Evolutionary conservation across 35 echinoderm and acorn worm genomes (phyloP).

Genomic region (Heliocidaris erythrogramma): DNA sequence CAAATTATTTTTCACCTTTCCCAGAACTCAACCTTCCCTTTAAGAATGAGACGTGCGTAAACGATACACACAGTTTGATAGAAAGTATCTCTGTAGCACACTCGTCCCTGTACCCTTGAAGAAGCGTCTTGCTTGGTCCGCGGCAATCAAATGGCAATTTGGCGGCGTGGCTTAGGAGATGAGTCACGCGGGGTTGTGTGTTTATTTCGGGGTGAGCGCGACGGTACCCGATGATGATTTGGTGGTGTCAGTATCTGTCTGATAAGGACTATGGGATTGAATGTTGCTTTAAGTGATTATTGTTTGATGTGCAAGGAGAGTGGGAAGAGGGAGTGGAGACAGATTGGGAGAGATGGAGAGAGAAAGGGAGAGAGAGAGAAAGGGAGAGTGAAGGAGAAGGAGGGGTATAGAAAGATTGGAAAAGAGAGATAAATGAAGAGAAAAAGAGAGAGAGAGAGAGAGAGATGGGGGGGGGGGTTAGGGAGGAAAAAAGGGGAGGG

Average conservation of each 20-base stretch:
- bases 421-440: background rate
- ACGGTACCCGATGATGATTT: background rate
- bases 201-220: background rate
- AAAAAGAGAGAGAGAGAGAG: background rate
- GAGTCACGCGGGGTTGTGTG: conserved; percentile 13
- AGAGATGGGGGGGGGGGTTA: background rate
- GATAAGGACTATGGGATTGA: background rate
- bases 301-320: conserved; percentile 9
- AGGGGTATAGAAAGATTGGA: background rate
- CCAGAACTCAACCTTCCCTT: no score
- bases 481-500: background rate
- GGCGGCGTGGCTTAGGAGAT: background rate
- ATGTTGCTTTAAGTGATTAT: conserved; percentile 18
- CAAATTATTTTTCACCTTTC: no score
- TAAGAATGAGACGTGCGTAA: background rate
- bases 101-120: background rate
- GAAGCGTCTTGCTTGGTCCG: background rate
- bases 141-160: conserved; percentile 16
- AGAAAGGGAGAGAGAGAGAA: background rate
- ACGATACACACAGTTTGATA: background rate
- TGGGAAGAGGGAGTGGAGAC: background rate
- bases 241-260: background rate
- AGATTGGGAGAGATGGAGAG: conserved; percentile 19
- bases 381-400: background rate
- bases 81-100: background rate